Evolutionary conservation across 2,888 invertebrate genomes (phyloP).

Genomic region (Enchytraeus crypticus): DNA sequence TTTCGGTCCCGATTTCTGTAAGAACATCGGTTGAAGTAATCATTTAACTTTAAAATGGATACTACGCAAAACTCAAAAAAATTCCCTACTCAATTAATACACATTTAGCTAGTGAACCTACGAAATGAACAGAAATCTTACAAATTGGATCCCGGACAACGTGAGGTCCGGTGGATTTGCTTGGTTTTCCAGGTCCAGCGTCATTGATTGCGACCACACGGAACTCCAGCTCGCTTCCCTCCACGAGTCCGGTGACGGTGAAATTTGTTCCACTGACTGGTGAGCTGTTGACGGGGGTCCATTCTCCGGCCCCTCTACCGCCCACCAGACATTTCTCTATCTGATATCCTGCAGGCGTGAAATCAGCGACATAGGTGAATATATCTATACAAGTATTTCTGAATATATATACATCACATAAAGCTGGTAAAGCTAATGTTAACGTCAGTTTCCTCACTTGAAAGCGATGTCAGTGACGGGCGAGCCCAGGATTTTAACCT

Average conservation of each 20-base stretch:
- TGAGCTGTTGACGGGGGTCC: slow-evolving; percentile 17
- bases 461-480: too few relatives aligned
- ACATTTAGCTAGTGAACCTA: too few relatives aligned
- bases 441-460: too few relatives aligned
- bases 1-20: too few relatives aligned
- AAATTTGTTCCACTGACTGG: slow-evolving; percentile 39
- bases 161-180: slow-evolving; percentile 67
- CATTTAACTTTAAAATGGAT: too few relatives aligned
- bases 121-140: too few relatives aligned
- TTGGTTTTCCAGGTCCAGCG: slow-evolving; percentile 70
- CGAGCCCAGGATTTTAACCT: too few relatives aligned
- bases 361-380: not conserved
- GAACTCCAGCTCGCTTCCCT: slow-evolving; percentile 47
- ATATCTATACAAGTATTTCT: too few relatives aligned
- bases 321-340: slow-evolving; percentile 84
- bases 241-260: slow-evolving; percentile 42
- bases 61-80: too few relatives aligned
- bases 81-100: too few relatives aligned
- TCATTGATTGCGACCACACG: slow-evolving; percentile 49
- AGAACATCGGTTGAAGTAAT: too few relatives aligned
- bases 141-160: slow-evolving; percentile 46
- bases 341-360: slow-evolving; percentile 47
- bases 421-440: too few relatives aligned
- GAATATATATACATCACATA: not conserved
- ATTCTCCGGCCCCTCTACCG: slow-evolving; percentile 22